A percentile compares a stretch with the other conserved stretches of the same genome.
These are phyloP conservation scores for Eulemur rufifrons DNA, from an alignment of 2,113 vertebrate genomes.

Conservation along the genomic window DNA sequence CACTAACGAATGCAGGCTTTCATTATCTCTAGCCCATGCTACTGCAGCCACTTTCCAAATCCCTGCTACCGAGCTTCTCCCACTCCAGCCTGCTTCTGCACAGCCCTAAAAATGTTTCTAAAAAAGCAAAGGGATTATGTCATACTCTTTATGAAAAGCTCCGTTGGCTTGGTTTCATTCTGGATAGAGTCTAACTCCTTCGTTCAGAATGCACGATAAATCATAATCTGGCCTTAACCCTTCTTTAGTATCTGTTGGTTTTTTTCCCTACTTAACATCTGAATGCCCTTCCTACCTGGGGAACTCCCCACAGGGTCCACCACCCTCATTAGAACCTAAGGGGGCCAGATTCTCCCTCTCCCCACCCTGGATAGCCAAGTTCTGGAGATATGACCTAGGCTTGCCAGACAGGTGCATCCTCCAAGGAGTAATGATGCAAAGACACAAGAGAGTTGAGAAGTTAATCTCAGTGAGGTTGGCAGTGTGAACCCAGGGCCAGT, in stretches of 20 bases:
- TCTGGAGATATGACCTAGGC: background rate
- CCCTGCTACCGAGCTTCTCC: background rate
- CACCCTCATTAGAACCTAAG: background rate
- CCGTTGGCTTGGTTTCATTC: background rate
- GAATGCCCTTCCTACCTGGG: background rate
- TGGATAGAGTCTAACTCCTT: background rate
- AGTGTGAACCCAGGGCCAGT: background rate
- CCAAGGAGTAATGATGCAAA: background rate
- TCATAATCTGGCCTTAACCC: background rate
- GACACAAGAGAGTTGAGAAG: background rate
- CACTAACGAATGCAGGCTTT: background rate
- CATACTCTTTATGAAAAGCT: constrained; percentile 1
- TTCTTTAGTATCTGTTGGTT: background rate
- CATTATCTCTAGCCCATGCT: background rate
- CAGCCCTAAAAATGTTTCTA: background rate
- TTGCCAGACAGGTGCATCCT: background rate
- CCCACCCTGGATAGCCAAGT: background rate
- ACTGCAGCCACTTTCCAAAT: background rate
- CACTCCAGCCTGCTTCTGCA: background rate
- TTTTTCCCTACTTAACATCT: background rate
- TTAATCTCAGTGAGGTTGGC: background rate
- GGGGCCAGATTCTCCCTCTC: background rate
- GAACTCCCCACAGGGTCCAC: background rate
- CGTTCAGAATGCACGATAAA: background rate
- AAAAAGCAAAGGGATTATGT: background rate